Evolutionary conservation across 2,797 vertebrate species (phyloP), one percentile per base, ranked within the genome.

Genomic region (Botia kubotai): DNA sequence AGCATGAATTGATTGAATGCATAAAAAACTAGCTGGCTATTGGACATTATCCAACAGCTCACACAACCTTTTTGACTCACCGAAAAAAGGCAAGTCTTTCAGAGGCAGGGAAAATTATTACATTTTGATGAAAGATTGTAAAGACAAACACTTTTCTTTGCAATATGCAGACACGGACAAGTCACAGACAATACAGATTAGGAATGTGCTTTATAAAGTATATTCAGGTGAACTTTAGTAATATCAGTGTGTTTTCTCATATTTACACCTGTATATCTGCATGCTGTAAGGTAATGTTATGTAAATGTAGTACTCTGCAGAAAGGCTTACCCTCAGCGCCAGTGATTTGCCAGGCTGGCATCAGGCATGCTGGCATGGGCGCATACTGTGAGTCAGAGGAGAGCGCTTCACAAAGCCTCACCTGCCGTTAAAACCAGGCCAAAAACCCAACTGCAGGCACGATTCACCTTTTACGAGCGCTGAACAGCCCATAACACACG

Each of bases 401-500:
- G 58, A 80, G 71, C 48, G 69, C 60, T 82, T 84, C 53, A 48
- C 70, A n/a, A 13, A n/a, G 74, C 58, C 72, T 80, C 57, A 57
- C 62, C 53, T 80, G 46, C 70, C 5, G 10, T 82, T 83, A 84
- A 83, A 72, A 74, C 72, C n/a, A 23, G 14, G 29, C 78, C 63
- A 46, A 60, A 55, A 85, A 46, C 14, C 39, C 26, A 67, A 52
- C 50, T 29, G 60, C 75, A 48, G 66, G 17, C 80, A 75, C 62
- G 60, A 58, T 65, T 68, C 50, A 73, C 63, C 46, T 79, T 87
- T 87, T 84, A 84, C n/a, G 65, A 82, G 77, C 77, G 57, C 80
- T 58, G 6, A 12, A 53, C 29, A 74, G 67, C 43, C 29, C 65
- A 16, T 77, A 82, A 67, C 23, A 14, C 52, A 63, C 33, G 60